Evolutionary conservation across 2,113 vertebrate genomes (phyloP), one percentile per base, ranked within the genome.

Genomic region (Sylvicapra grimmia): DNA sequence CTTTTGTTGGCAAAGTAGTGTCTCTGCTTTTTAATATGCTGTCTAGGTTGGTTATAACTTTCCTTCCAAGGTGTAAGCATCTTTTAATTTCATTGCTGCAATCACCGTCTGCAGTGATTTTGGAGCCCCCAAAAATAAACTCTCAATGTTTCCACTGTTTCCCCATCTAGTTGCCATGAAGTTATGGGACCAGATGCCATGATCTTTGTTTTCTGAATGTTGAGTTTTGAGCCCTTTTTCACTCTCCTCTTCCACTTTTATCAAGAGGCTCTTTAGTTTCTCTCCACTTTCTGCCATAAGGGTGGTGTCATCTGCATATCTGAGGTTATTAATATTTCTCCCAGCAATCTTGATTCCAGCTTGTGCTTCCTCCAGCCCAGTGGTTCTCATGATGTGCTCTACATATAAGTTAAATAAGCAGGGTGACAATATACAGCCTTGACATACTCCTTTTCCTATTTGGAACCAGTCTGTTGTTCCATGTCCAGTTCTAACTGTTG

Each of bases 1-100:
- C 65, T 2, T 36, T 36, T 36, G 65, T 72, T 0, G 0, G 4
- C 18, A 72, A 72, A 36, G n/a, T 36, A 36, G 19, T 36, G 9
- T 72, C 65, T 19, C 65, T 72, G n/a, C 18, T 21, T 72, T 65
- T 72, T 21, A 36, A 36, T 72, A 5, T 72, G n/a, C 18, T 72
- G 18, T 68, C 18, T 72, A 68, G 1, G n/a, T 72, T 72, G n/a
- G 65, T 36, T 3, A 68, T 68, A 68, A 36, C n/a, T 68, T 68
- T n/a, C 8, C 33, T 68, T 36, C 33, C 65, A 68, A 36, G 65
- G 65, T 19, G 65, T 36, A 68, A 21, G 65, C 18, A 0, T 68
- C 33, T 36, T 68, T 68, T 68, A 68, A 68, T 68, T 68, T 36
- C 33, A 68, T 36, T 8, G 65, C 65, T 68, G 65, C 65, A 68